phyloP scores from a whole-genome alignment of 2,888 invertebrate species.

The Dendrolimus pini region DNA sequence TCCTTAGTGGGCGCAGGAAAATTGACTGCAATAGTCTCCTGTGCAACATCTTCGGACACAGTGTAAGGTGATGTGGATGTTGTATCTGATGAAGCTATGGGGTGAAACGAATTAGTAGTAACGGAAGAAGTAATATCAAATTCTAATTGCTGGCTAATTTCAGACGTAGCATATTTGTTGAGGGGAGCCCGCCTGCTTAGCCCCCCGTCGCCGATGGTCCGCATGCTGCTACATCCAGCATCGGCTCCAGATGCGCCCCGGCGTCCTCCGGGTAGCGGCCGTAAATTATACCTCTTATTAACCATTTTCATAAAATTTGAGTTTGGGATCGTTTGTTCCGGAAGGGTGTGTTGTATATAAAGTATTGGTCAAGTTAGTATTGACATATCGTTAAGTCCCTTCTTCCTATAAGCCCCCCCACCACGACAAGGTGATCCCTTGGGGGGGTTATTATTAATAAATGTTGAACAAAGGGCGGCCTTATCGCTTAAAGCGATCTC shows the following conservation, averaged over 20 bases:
- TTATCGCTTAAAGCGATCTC: too few relatives aligned
- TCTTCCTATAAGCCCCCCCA: not conserved
- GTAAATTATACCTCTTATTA: not conserved
- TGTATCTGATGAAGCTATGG: not conserved
- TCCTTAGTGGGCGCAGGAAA: not conserved
- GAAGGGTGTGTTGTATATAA: too few relatives aligned
- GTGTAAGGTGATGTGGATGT: not conserved
- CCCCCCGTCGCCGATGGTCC: too few relatives aligned
- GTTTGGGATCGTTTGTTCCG: not conserved
- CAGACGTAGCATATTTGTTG: too few relatives aligned
- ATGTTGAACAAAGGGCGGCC: too few relatives aligned
- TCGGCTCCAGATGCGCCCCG: too few relatives aligned
- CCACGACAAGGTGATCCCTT: conserved; percentile 1
- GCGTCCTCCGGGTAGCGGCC: not conserved
- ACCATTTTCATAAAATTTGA: not conserved
- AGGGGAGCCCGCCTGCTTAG: too few relatives aligned
- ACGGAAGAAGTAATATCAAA: too few relatives aligned
- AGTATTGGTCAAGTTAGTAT: not conserved
- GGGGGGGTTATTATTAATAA: conserved; percentile 1
- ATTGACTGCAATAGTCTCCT: not conserved
- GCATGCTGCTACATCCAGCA: too few relatives aligned
- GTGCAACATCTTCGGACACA: not conserved
- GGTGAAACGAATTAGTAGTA: not conserved
- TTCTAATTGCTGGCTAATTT: too few relatives aligned
- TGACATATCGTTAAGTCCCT: not conserved